phyloP scores from a whole-genome alignment of 2,888 invertebrate species.

The Troides helena region DNA sequence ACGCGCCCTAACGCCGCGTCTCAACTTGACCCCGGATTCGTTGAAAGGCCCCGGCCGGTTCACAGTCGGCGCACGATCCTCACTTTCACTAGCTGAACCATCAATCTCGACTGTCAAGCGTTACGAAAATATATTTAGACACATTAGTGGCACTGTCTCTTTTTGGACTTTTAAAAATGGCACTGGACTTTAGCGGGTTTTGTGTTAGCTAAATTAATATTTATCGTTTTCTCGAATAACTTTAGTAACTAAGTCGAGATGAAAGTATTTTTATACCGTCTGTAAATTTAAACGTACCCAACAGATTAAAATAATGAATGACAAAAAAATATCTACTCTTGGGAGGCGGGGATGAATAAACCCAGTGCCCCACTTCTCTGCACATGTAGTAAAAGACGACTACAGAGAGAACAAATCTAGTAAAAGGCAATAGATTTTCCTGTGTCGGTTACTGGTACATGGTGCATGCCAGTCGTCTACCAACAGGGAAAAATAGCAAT shows the following conservation, averaged over 20 bases:
- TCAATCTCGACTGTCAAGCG: constrained; percentile 59
- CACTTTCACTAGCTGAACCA: constrained; percentile 63
- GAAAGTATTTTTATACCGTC: background rate
- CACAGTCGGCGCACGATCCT: constrained; percentile 54
- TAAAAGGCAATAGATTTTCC: no score
- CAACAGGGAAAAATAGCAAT: no score
- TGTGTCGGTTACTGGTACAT: no score
- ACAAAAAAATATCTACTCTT: no score
- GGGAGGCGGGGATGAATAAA: no score
- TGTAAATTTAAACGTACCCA: background rate
- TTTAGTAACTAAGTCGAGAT: background rate
- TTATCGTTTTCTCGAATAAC: no score
- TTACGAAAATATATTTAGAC: constrained; percentile 49
- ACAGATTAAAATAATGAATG: no score
- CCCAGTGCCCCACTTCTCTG: no score
- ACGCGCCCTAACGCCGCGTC: constrained; percentile 21
- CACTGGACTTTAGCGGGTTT: constrained; percentile 27
- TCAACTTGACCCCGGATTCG: constrained; percentile 44
- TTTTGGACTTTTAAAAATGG: constrained; percentile 38
- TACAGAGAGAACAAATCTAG: no score
- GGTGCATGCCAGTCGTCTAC: no score
- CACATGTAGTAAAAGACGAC: no score
- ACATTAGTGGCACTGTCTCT: constrained; percentile 42
- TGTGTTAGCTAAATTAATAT: background rate
- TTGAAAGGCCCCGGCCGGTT: constrained; percentile 44